Evolutionary conservation across 1,140 invertebrate species (phyloP), one percentile per base, ranked within the genome.

Genomic region (Trypoxylus dichotomus): DNA sequence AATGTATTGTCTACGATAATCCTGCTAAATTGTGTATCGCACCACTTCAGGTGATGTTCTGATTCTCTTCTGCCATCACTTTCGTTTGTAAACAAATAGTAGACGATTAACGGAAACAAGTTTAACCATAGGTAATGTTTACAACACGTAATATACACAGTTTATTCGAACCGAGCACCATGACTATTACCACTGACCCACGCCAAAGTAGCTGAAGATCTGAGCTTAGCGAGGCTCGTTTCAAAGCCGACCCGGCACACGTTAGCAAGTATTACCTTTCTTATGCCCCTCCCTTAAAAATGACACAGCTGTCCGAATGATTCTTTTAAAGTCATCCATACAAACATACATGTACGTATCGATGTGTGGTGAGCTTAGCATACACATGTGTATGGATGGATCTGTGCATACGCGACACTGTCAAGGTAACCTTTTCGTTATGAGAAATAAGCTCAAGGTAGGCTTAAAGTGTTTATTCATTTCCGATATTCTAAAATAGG

Each of bases 141-240:
- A 63, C 60, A 63, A 19, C 60, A 63, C 60, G 21, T 63, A 63
- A 63, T 11, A 27, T 63, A 63, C 60, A 63, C 60, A 25, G 60
- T 63, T 63, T 63, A 63, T 63, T n/a, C 60, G 21, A 63, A 11
- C 5, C 60, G 60, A 25, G 13, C 60, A 63, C 60, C 60, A 63
- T 63, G 21, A 68, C 24, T 68, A 2, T n/a, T 27, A 27, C 60
- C 24, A 68, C 60, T 68, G 60, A 68, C 60, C 60, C 60, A 68
- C 60, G 60, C 60, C 27, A 68, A 68, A 68, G 60, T 68, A 68
- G 60, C 24, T 68, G 60, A 68, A 68, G 60, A 68, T 68, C 60
- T 68, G 60, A 68, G 60, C 21, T 68, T 21, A 68, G 6, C 60
- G 60, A 68, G 60, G 24, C 27, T 24, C 60, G 60, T 24, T 68